Conservation (phyloP, 1,140 invertebrate genomes). For the Drosophila teissieri region DNA sequence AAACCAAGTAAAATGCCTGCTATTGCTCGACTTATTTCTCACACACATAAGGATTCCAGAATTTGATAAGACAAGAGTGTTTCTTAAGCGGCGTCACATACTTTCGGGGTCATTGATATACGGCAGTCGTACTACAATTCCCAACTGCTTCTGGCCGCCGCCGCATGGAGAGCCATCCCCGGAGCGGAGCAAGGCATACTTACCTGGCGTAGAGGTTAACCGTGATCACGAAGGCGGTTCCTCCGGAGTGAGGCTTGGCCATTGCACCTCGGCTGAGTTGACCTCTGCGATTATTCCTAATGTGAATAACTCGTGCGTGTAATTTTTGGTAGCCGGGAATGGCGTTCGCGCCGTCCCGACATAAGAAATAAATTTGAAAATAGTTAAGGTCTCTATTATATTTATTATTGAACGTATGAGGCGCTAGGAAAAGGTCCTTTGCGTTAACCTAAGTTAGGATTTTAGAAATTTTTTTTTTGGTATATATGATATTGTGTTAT, state of each 20-base stretch:
- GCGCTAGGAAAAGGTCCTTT: too few species aligned
- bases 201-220: conserved; percentile 87
- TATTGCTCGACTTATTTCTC: too few species aligned
- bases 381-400: too few species aligned
- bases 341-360: conserved; percentile 84
- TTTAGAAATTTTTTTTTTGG: too few species aligned
- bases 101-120: neutral
- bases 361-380: conserved; percentile 1
- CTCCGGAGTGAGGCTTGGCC: conserved; percentile 87
- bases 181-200: conserved; percentile 83
- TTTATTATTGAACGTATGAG: too few species aligned
- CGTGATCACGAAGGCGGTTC: conserved; percentile 88
- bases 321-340: conserved; percentile 85
- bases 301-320: conserved; percentile 84
- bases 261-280: conserved; percentile 84
- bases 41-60: too few species aligned
- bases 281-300: conserved; percentile 84
- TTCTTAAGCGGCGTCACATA: neutral
- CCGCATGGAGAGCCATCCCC: neutral
- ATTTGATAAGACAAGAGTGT: neutral
- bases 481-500: too few species aligned
- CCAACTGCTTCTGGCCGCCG: neutral
- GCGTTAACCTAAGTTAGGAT: too few species aligned
- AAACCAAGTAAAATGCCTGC: neutral
- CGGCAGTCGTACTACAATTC: neutral